phyloP scores from a whole-genome alignment of 1,140 invertebrate genomes.

The Venturia canescens region DNA sequence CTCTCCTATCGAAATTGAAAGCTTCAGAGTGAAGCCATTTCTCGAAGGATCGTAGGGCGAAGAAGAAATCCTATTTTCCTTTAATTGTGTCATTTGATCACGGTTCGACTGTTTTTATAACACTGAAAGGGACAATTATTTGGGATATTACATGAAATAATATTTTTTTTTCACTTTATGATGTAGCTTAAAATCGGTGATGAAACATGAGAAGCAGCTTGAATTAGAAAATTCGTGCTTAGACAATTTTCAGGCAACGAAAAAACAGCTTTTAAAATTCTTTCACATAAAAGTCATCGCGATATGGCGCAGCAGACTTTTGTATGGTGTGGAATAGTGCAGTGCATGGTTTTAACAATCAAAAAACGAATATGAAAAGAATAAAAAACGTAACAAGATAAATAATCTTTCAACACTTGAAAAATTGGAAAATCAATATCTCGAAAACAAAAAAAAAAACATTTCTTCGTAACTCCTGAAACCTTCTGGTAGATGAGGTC shows the following conservation, averaged over 20 bases:
- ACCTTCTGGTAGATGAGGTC: conserved; percentile 68
- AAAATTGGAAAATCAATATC: conserved; percentile 25
- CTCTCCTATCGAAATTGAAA: neutral
- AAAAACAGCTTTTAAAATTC: neutral
- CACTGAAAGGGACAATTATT: too few species aligned
- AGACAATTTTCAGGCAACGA: neutral
- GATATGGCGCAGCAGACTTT: conserved; percentile 37
- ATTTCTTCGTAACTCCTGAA: conserved; percentile 52
- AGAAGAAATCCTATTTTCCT: too few species aligned
- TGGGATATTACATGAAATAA: too few species aligned
- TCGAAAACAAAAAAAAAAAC: conserved; percentile 13
- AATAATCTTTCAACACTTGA: neutral
- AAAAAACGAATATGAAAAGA: conserved; percentile 23
- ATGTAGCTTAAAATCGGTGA: neutral
- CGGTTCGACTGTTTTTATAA: too few species aligned
- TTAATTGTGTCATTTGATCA: too few species aligned
- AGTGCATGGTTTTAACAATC: conserved; percentile 26
- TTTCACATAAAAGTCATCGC: neutral
- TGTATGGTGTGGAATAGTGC: conserved; percentile 67
- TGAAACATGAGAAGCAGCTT: neutral
- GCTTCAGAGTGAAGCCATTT: too few species aligned
- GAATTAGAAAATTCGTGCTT: neutral
- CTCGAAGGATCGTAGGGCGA: too few species aligned
- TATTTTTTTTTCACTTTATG: too few species aligned
- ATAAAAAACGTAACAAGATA: neutral